phyloP scores from a whole-genome alignment of 2,888 invertebrate species.

The Mechanitis messenoides region DNA sequence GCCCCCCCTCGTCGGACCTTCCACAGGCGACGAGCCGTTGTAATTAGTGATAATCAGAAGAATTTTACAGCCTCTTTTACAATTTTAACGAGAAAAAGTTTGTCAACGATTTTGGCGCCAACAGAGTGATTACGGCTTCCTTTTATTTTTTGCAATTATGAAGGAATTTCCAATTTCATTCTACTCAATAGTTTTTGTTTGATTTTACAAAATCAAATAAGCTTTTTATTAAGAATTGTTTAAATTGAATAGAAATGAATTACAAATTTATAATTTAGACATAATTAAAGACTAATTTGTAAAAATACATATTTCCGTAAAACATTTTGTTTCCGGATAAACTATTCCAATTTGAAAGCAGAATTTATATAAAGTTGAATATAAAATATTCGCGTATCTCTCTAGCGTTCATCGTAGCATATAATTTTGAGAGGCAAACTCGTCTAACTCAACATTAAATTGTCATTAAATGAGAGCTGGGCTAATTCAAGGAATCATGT shows the following conservation, averaged over 20 bases:
- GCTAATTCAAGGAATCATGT: slow-evolving; percentile 57
- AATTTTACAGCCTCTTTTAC: slow-evolving; percentile 47
- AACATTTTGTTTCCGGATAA: no score
- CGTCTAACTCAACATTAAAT: slow-evolving; percentile 60
- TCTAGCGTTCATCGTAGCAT: slow-evolving; percentile 15
- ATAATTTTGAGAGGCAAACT: slow-evolving; percentile 35
- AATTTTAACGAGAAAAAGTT: slow-evolving; percentile 51
- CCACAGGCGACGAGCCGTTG: slow-evolving; percentile 41
- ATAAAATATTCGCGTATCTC: background rate
- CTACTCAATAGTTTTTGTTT: slow-evolving; percentile 6
- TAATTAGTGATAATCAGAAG: slow-evolving; percentile 68
- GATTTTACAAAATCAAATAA: background rate
- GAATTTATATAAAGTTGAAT: background rate
- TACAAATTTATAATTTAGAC: no score
- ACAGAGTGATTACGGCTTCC: slow-evolving; percentile 21
- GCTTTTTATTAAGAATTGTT: background rate
- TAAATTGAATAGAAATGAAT: background rate
- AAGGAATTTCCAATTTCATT: background rate
- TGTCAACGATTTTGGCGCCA: slow-evolving; percentile 26
- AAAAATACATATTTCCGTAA: no score
- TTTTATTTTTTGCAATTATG: slow-evolving; percentile 15
- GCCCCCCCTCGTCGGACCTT: slow-evolving; percentile 44
- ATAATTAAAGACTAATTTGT: no score
- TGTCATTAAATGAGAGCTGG: slow-evolving; percentile 67
- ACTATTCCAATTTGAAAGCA: no score